Conservation (phyloP, 2,113 vertebrate species). For the Sarotherodon lohbergeri region DNA sequence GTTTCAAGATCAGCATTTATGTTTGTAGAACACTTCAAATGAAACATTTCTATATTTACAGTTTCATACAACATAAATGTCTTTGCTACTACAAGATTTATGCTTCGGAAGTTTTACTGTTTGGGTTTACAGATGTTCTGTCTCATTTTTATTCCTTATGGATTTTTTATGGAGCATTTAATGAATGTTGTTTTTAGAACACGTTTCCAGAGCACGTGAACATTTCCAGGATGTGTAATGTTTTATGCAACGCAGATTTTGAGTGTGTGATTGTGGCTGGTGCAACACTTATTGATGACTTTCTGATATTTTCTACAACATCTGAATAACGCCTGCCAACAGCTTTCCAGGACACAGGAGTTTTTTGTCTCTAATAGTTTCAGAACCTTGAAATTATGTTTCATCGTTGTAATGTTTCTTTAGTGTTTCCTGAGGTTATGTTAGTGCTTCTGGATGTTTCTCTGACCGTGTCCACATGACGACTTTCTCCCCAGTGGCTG, state of each 20-base stretch:
- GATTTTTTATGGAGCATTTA: not conserved
- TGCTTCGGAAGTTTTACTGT: not conserved
- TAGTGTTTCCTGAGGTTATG: not conserved
- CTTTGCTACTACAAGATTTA: not conserved
- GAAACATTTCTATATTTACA: not conserved
- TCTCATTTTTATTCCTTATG: not conserved
- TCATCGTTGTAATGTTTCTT: not conserved
- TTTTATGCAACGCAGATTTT: not conserved
- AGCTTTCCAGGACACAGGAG: not conserved
- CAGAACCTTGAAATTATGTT: not conserved
- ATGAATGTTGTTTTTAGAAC: not conserved
- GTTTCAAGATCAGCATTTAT: not conserved
- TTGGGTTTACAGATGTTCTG: not conserved
- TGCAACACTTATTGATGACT: not conserved
- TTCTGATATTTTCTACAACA: not conserved
- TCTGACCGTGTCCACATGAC: conserved; percentile 86
- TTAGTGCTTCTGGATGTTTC: not conserved
- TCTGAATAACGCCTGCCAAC: not conserved
- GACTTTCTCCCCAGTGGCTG: conserved; percentile 80
- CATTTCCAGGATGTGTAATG: not conserved
- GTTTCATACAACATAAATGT: not conserved
- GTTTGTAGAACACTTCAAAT: not conserved
- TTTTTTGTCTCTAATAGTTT: not conserved
- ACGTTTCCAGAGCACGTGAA: not conserved
- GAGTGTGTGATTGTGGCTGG: not conserved